These are phyloP conservation scores for Anolis carolinensis DNA, from an alignment of 2,113 vertebrate species.

Conservation along the genomic window DNA sequence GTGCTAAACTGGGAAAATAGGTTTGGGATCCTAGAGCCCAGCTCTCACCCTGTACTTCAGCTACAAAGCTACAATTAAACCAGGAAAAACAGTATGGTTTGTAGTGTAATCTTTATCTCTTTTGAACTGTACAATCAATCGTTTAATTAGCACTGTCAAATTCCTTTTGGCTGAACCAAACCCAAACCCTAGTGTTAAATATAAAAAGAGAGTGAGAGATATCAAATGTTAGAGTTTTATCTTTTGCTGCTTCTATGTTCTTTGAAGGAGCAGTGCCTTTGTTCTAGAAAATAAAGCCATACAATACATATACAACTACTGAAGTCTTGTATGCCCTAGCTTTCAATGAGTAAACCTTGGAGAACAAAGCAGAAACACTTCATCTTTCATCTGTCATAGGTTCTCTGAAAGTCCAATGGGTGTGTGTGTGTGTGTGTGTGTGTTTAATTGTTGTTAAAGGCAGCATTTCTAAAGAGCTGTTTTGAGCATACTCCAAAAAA, in stretches of 20 bases:
- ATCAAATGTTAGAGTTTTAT: slow-evolving; percentile 69
- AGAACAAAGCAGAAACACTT: slow-evolving; percentile 44
- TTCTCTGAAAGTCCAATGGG: slow-evolving; percentile 52
- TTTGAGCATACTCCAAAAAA: slow-evolving; percentile 41
- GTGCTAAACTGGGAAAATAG: slow-evolving; percentile 46
- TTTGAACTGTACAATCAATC: slow-evolving; percentile 67
- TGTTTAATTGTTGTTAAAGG: slow-evolving; percentile 32
- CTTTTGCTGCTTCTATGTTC: slow-evolving; percentile 40
- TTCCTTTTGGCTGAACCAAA: slow-evolving; percentile 68
- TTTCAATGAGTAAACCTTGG: slow-evolving; percentile 59
- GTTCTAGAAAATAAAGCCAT: slow-evolving; percentile 70
- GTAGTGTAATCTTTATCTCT: slow-evolving; percentile 61
- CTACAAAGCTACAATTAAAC: slow-evolving; percentile 54
- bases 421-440: slow-evolving; percentile 19
- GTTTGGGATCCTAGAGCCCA: slow-evolving; percentile 33
- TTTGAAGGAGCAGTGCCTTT: slow-evolving; percentile 69
- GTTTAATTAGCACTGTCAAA: slow-evolving; percentile 72
- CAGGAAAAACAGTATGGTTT: slow-evolving; percentile 61
- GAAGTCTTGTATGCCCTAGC: slow-evolving; percentile 54
- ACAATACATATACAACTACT: slow-evolving; percentile 48
- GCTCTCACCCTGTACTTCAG: slow-evolving; percentile 47
- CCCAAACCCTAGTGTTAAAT: slow-evolving; percentile 46
- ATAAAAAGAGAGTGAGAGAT: slow-evolving; percentile 28
- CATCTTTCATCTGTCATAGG: slow-evolving; percentile 33
- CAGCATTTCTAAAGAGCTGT: slow-evolving; percentile 46